Base-by-base conservation (phyloP, 1,140 invertebrate genomes). In the Hylaeus volcanicus region DNA sequence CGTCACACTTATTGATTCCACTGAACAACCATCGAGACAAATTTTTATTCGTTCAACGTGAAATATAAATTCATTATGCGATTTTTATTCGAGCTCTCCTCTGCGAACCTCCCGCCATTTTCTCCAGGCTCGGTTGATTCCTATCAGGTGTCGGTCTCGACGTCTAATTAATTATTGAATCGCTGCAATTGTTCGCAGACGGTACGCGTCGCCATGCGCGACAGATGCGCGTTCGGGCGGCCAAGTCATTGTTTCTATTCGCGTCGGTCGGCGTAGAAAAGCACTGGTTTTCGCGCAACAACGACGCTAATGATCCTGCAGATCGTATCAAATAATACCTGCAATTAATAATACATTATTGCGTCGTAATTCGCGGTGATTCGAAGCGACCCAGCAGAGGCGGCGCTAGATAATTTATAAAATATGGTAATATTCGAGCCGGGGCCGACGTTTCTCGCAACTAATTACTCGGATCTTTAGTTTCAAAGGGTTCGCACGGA, bases 291-390 rank as follows among this genome's bases (percentile, higher is more conserved):
- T 83, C 74, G 61, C 58, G 74, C 81, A 78, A 75, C 48, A 60
- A 58, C 81, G 48, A 64, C 41, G 80, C 68, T 82, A 84, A 82
- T 75, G 81, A 84, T 84, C 61, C 69, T 64, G 68, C 39, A 65
- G 73, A 65, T 75, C 39, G 41, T 74, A 55, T 74, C 73, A 39
- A 65, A 65, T 53, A 64, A 74, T 55, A 53, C 43, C 48, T 8
- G 48, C 72, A 74, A 64, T 74, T 74, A 74, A 65, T 74, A 55
- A 43, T 43, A 55, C 61, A 74, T 74, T 74, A 55, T 11, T 39
- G 48, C 64, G 53, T 5, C 14, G 5, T 9, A 48, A 61, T 41
- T 74, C 43, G 11, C n/a, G 48, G 9, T 9, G 73, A n/a, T 53
- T 61, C n/a, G 26, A 41, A 58, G 26, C 8, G 8, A 48, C 48